Conservation (phyloP, 2,797 vertebrate genomes). For the Momotus momota region DNA sequence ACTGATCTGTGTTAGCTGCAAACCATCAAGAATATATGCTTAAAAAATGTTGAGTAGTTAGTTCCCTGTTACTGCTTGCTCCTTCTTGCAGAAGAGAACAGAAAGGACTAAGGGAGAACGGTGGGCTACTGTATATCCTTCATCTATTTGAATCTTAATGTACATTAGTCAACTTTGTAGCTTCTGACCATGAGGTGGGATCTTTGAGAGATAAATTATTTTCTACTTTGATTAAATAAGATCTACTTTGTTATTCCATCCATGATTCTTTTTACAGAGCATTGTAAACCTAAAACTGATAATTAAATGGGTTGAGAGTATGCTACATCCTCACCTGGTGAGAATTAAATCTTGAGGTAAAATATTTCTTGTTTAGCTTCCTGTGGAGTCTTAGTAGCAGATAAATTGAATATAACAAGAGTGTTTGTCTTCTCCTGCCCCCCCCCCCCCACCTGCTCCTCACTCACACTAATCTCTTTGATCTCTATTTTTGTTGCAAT, state of each 20-base stretch:
- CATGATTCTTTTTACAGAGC: not conserved
- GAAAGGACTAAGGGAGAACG: not conserved
- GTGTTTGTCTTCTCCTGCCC: too few species aligned
- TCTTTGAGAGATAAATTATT: not conserved
- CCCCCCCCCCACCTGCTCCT: too few species aligned
- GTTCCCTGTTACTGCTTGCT: not conserved
- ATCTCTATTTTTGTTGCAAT: too few species aligned
- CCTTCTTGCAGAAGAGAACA: not conserved
- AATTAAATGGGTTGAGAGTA: not conserved
- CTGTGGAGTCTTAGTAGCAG: not conserved
- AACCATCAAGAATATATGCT: not conserved
- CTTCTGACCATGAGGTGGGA: not conserved
- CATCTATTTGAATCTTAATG: not conserved
- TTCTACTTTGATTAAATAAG: not conserved
- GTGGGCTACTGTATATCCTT: not conserved
- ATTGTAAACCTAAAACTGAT: not conserved
- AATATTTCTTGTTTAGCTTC: not conserved
- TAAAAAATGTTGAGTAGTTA: not conserved
- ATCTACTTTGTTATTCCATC: not conserved
- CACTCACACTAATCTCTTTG: too few species aligned
- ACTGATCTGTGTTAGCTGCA: not conserved
- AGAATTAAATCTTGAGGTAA: not conserved
- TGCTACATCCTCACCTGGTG: not conserved
- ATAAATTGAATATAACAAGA: not conserved
- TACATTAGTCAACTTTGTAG: not conserved